Conservation (phyloP, 2,888 invertebrate genomes). For the Perizoma affinitatum region DNA sequence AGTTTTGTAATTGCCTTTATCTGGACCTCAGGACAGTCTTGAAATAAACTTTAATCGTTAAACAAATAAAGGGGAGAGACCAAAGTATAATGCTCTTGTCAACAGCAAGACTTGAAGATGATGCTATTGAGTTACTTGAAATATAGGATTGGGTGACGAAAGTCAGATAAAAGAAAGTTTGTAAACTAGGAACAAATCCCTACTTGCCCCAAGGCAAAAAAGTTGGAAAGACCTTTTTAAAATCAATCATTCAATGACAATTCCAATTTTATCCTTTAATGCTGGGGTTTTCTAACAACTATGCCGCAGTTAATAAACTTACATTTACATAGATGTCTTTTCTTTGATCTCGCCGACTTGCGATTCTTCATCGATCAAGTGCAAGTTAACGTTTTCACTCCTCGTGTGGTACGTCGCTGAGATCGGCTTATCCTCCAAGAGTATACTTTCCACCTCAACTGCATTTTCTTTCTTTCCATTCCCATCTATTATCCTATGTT, state of each 20-base stretch:
- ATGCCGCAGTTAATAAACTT: slow-evolving; percentile 44
- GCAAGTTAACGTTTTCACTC: slow-evolving; percentile 70
- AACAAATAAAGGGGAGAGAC: slow-evolving; percentile 40
- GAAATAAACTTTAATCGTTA: slow-evolving; percentile 44
- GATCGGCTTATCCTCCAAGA: slow-evolving; percentile 75
- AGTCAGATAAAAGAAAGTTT: too few species aligned
- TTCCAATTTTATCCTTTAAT: too few species aligned
- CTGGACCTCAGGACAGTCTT: slow-evolving; percentile 32
- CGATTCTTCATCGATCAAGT: slow-evolving; percentile 74
- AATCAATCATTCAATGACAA: not conserved
- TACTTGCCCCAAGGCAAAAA: not conserved
- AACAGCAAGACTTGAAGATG: slow-evolving; percentile 18
- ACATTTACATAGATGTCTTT: slow-evolving; percentile 60
- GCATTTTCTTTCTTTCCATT: slow-evolving; percentile 77
- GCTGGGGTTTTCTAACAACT: too few species aligned
- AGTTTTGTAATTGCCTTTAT: slow-evolving; percentile 42
- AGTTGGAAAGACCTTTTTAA: not conserved
- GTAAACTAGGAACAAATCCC: too few species aligned
- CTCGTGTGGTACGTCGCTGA: slow-evolving; percentile 67
- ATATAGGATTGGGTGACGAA: not conserved
- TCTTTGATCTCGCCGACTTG: slow-evolving; percentile 65
- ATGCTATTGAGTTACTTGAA: slow-evolving; percentile 12
- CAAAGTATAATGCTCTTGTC: slow-evolving; percentile 32
- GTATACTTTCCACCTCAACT: slow-evolving; percentile 84
- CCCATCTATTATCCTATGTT: slow-evolving; percentile 64